phyloP scores from a whole-genome alignment of 2,888 invertebrate genomes.

The Mythimna impura region DNA sequence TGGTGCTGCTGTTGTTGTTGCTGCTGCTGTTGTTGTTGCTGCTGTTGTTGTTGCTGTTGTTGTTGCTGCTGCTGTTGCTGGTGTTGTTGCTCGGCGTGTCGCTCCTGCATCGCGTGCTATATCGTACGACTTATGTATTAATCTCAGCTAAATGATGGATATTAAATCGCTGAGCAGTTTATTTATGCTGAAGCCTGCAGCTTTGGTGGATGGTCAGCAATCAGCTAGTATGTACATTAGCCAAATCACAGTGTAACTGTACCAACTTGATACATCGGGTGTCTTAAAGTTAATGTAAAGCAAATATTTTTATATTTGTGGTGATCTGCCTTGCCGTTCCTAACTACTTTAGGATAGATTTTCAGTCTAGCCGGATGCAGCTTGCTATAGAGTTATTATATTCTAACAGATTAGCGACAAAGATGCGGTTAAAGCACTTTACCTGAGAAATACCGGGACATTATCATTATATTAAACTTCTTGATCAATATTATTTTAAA shows the following conservation, averaged over 20 bases:
- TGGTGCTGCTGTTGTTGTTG: constrained; percentile 31
- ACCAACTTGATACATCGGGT: constrained; percentile 19
- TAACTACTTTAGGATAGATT: neutral
- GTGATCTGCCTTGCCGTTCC: neutral
- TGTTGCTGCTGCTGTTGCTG: constrained; percentile 68
- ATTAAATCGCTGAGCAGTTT: constrained; percentile 30
- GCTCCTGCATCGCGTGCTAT: constrained; percentile 67
- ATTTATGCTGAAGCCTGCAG: constrained; percentile 12
- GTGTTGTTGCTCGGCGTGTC: constrained; percentile 66
- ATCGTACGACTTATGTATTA: constrained; percentile 53
- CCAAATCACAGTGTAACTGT: constrained; percentile 6
- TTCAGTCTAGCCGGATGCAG: neutral
- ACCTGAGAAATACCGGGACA: too few relatives aligned
- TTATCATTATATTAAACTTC: too few relatives aligned
- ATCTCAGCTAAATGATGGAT: constrained; percentile 35
- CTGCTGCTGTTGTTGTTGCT: constrained; percentile 59
- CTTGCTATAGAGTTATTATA: too few relatives aligned
- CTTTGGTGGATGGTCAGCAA: constrained; percentile 16
- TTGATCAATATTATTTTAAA: too few relatives aligned
- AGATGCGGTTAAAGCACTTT: too few relatives aligned
- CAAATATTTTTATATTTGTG: too few relatives aligned
- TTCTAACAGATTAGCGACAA: too few relatives aligned
- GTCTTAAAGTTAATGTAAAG: neutral
- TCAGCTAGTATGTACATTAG: constrained; percentile 22
- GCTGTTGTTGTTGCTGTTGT: constrained; percentile 50